Conservation (phyloP, 2,113 vertebrate genomes). For the Galemys pyrenaicus region DNA sequence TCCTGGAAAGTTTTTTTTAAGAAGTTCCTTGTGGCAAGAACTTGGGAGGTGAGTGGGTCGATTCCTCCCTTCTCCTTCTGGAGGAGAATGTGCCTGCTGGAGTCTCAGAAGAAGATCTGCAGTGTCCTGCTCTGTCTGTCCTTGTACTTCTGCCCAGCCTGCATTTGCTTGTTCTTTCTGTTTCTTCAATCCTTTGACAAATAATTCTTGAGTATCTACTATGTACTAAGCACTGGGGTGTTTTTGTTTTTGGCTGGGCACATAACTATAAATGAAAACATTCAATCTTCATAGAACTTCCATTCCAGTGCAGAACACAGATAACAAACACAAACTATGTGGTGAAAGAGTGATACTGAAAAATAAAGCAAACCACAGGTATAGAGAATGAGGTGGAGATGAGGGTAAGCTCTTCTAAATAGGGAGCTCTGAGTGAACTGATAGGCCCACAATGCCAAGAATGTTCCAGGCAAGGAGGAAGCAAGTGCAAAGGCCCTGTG, state of each 20-base stretch:
- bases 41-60: too few species aligned
- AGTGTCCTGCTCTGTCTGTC: background rate
- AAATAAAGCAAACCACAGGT: background rate
- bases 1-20: background rate
- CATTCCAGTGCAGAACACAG: background rate
- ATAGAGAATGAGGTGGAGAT: background rate
- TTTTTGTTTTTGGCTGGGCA: too few species aligned
- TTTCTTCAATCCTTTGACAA: background rate
- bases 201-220: background rate
- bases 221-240: too few species aligned
- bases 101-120: background rate
- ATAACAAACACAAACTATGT: background rate
- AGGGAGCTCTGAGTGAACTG: background rate
- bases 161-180: background rate
- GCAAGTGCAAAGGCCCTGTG: background rate
- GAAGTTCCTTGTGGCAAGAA: background rate
- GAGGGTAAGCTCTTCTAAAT: too few species aligned
- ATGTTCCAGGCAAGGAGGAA: background rate
- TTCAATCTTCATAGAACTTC: background rate
- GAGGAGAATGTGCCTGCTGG: background rate
- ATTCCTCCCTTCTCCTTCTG: background rate
- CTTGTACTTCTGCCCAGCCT: background rate
- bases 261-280: background rate
- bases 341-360: background rate
- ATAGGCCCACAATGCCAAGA: accelerated